These are phyloP conservation scores for Dolichotis patagonum DNA, from an alignment of 2,113 vertebrate genomes.

Conservation along the genomic window DNA sequence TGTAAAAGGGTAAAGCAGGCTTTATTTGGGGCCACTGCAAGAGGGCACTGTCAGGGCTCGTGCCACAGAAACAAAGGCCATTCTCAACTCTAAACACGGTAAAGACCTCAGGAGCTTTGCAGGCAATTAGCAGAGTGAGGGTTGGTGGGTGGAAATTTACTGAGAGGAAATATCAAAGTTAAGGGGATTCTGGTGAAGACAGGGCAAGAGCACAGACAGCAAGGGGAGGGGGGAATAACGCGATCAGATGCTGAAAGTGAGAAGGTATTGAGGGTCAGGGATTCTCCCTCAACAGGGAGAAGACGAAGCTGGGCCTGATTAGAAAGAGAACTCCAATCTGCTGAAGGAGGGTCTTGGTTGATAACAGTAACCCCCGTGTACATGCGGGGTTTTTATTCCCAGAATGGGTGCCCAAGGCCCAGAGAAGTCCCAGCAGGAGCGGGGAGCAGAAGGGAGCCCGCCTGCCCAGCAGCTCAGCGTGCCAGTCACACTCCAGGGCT, in stretches of 20 bases:
- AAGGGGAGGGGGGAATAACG: neutral
- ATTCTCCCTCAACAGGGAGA: neutral
- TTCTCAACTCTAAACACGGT: accelerated
- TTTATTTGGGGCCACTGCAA: neutral
- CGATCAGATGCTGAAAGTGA: neutral
- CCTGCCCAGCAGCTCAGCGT: neutral
- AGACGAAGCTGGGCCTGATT: neutral
- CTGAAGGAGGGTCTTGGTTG: neutral
- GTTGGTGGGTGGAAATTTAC: neutral
- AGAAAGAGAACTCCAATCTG: neutral
- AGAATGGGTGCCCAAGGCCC: neutral
- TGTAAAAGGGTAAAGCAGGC: neutral
- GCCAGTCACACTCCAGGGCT: neutral
- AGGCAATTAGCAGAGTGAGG: too few species aligned
- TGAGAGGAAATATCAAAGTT: neutral
- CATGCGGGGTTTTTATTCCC: neutral
- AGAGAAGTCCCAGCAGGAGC: neutral
- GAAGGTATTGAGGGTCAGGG: accelerated
- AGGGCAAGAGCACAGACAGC: neutral
- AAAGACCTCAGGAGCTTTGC: neutral
- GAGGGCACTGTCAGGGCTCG: neutral
- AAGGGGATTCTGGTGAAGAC: neutral
- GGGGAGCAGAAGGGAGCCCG: neutral
- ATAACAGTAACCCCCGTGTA: too few species aligned
- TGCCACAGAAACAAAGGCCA: neutral